Base-by-base conservation (phyloP, 64 coral and sea anemone genomes). In the Stichodactyla mertensii region DNA sequence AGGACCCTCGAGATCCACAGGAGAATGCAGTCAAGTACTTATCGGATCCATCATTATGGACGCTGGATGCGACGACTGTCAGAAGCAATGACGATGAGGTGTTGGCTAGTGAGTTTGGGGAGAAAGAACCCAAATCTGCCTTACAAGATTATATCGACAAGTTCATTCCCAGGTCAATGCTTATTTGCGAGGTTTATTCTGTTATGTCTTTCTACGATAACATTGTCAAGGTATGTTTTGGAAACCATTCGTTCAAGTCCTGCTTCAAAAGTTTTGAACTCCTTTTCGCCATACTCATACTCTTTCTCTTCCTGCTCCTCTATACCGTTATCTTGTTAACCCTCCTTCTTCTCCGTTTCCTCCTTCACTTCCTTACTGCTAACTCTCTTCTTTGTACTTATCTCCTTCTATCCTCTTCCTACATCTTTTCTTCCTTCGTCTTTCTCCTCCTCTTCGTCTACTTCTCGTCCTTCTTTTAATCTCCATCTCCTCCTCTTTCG, bases 41-140 rank as follows among this genome's bases (percentile, higher is more conserved):
- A 28, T 27, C 36, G 15, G 94, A 95, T 31, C 90, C 66, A 16
- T 95, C 94, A 10, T 91, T 95, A n/a, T 95, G 94, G 94, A 89
- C 92, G 52, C 87, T 93, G 88, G 77, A 86, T n/a, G 59, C 24
- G 11, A 18, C 19, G 12, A 54, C 78, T 81, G 20, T 15, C 20
- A 11, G 2, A 55, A 20, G 53, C 26, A 28, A 55, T 4, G 78
- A 81, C 2, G 78, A 18, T 0, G 78, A 81, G 24, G 8, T 2
- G 1, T 19, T 54, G 12, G n/a, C 51, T 81, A 51, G 31, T 51
- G 77, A 79, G 2, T 31, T 16, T 79, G 77, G 26, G 26, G 77
- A 79, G 16, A 26, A 79, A 10, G 52, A 81, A 16, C 2, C 78
- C 5, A 19, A 18, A 81, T 53, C 36, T 15, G 36, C 18, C 51